Percentiles rank a stretch among this genome's conserved stretches.
These are phyloP conservation scores for Amphiprion clarkii DNA, from an alignment of 2,797 vertebrate species.

Conservation along the genomic window DNA sequence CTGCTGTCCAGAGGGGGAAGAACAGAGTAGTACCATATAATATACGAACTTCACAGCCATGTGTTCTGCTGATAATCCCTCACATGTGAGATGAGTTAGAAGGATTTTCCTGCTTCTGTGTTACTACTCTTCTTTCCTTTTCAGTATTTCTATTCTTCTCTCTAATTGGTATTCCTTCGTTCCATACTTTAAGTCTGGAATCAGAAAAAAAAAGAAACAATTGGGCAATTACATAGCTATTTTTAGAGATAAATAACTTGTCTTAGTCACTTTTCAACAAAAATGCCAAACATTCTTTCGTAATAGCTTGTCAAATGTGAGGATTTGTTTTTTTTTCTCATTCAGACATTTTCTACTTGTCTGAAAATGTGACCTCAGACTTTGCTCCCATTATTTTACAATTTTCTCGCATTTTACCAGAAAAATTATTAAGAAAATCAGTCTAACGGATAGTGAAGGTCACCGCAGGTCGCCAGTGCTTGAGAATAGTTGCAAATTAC, in stretches of 20 bases:
- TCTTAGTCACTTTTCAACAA: neutral
- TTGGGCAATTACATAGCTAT: neutral
- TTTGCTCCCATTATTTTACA: neutral
- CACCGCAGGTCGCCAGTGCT: neutral
- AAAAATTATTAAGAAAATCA: neutral
- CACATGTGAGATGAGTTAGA: conserved; percentile 41
- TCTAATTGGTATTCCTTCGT: neutral
- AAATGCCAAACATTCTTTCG: conserved; percentile 1
- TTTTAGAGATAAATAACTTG: neutral
- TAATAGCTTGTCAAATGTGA: neutral
- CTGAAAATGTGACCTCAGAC: neutral
- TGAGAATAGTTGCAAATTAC: conserved; percentile 26
- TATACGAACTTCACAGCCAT: conserved; percentile 37
- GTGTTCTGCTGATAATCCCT: conserved; percentile 61
- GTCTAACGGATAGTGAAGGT: neutral
- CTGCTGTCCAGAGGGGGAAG: conserved; percentile 57
- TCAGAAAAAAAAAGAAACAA: neutral
- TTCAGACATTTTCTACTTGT: no score
- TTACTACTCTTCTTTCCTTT: neutral
- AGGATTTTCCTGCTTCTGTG: conserved; percentile 54
- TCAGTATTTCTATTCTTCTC: neutral
- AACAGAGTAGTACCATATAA: conserved; percentile 21
- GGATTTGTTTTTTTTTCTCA: neutral
- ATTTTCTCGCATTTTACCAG: neutral
- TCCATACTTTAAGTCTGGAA: neutral